Conservation (phyloP, 30 jellyfish, hydroid and myxozoan genomes). For the Clytia hemisphaerica region DNA sequence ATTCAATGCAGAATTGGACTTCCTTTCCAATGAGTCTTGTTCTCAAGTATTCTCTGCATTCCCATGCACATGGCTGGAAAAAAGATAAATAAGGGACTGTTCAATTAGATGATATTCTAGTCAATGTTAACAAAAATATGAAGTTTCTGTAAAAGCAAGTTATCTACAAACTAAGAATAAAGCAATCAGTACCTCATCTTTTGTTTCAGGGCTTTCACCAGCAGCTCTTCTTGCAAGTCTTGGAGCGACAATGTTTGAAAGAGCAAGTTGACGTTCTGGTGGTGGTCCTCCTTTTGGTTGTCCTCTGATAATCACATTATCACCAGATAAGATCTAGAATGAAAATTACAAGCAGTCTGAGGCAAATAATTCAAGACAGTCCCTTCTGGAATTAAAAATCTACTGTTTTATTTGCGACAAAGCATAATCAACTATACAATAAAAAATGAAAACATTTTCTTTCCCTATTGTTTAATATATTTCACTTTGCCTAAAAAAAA, state of each 20-base stretch:
- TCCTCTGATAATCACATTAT: conserved; percentile 80
- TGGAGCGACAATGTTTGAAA: conserved; percentile 90
- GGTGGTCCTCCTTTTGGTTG: conserved; percentile 99
- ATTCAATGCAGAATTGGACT: conserved; percentile 64
- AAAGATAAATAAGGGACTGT: neutral
- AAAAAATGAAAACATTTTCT: neutral
- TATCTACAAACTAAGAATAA: neutral
- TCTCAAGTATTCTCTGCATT: conserved; percentile 81
- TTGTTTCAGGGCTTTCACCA: conserved; percentile 53
- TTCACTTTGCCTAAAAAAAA: no score
- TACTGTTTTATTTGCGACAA: no score
- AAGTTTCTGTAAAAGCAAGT: neutral
- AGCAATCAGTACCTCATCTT: conserved; percentile 63
- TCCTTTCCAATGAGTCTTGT: conserved; percentile 82
- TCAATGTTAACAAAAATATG: no score
- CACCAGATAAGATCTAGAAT: conserved; percentile 87
- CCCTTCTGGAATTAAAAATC: no score
- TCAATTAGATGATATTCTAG: no score
- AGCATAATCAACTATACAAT: neutral
- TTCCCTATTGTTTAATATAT: neutral
- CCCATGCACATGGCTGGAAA: conserved; percentile 97
- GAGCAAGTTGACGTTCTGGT: conserved; percentile 83
- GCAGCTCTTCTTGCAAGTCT: conserved; percentile 78
- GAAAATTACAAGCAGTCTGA: neutral
- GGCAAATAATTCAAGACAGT: no score